Evolutionary conservation across 1,140 invertebrate species (phyloP), one percentile per base, ranked within the genome.

Genomic region (Paraescarpia echinospica): DNA sequence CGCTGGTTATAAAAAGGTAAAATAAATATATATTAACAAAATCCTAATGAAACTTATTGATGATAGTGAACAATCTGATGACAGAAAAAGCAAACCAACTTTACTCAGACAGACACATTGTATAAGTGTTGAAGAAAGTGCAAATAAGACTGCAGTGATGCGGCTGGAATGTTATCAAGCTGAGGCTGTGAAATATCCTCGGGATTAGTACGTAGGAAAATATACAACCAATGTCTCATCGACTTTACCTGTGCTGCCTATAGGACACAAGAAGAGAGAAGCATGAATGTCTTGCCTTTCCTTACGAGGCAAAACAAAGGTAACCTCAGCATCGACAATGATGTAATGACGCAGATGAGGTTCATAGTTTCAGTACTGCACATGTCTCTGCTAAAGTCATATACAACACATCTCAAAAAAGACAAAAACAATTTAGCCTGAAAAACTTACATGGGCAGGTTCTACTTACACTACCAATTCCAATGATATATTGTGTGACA

Each of bases 241-340:
- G 59, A 77, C 59, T 77, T 77, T 77, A 77, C 59, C 59, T 77
- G 59, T 77, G 59, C 59, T 77, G 59, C 59, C 59, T 77, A 77
- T 12, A 77, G 27, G 59, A 77, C 59, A 77, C 59, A 77, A 77
- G 59, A 77, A 77, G 59, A 77, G 14, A 77, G 4, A 77, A 12
- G 59, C 22, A 77, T 77, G 59, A 77, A 77, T 77, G 22, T 27
- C 59, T 77, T 27, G 59, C 2, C 59, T 77, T 77, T 77, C 59
- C 27, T 77, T 18, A 77, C 0, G 59, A 31, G 27, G 2, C 59
- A 77, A 27, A 77, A 77, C 59, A 77, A 77, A 77, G 59, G 14
- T 18, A 41, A 41, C 41, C 41, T 41, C 22, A 77, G 8, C 59
- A 77, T 31, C 59, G 8, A 77, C 22, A 27, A 77, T 77, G 59